These are phyloP conservation scores for Stratiomys singularior DNA, from an alignment of 2,888 invertebrate genomes.

Conservation along the genomic window DNA sequence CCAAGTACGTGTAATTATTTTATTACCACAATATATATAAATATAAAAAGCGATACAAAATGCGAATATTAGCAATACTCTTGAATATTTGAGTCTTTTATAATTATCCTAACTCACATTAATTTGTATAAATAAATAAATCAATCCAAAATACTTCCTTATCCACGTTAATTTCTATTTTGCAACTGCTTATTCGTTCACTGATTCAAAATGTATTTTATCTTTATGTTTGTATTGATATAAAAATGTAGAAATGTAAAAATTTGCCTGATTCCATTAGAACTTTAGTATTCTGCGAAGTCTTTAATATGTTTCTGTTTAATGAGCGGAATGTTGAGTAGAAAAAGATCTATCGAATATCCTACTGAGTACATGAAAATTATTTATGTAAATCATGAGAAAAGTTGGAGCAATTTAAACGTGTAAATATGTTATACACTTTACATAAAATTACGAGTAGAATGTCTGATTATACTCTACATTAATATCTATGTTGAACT, in stretches of 20 bases:
- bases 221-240: conserved; percentile 19
- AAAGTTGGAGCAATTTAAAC: conserved; percentile 21
- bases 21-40: conserved; percentile 48
- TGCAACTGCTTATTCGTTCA: conserved; percentile 5
- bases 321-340: conserved; percentile 33
- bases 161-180: conserved; percentile 29
- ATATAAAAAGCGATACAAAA: conserved; percentile 52
- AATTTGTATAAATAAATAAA: conserved; percentile 45
- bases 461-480: conserved; percentile 10
- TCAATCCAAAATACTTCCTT: conserved; percentile 41
- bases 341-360: conserved; percentile 24
- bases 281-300: conserved; percentile 9
- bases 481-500: conserved; percentile 29
- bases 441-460: conserved; percentile 13
- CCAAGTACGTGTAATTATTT: conserved; percentile 12
- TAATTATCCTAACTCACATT: conserved; percentile 35
- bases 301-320: conserved; percentile 10
- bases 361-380: conserved; percentile 32
- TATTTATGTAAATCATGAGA: background rate
- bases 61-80: conserved; percentile 50
- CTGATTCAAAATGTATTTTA: conserved; percentile 25
- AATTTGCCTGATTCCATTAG: conserved; percentile 32
- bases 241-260: conserved; percentile 5
- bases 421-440: conserved; percentile 5
- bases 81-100: conserved; percentile 42